These are phyloP conservation scores for Thumatha senex DNA, from an alignment of 2,888 invertebrate genomes.

Conservation along the genomic window DNA sequence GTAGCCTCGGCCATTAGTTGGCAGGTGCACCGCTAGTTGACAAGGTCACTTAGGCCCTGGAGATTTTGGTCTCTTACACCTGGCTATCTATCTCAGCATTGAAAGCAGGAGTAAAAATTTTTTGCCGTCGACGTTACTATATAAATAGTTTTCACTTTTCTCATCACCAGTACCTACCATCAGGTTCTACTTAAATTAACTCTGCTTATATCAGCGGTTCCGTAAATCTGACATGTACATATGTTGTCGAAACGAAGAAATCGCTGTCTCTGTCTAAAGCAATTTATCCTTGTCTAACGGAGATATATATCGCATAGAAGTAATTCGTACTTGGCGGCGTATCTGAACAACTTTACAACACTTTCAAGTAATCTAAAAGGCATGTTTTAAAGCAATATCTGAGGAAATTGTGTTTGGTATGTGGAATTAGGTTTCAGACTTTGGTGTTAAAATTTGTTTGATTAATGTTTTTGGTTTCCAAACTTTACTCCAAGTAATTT, in stretches of 20 bases:
- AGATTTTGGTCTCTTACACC: no score
- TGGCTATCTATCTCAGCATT: no score
- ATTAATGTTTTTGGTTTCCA: neutral
- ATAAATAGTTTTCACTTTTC: slow-evolving; percentile 26
- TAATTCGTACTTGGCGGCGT: slow-evolving; percentile 34
- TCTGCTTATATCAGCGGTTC: slow-evolving; percentile 55
- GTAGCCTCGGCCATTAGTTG: no score
- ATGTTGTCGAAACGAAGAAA: slow-evolving; percentile 56
- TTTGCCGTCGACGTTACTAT: no score
- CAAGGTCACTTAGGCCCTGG: no score
- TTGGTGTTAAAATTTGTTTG: slow-evolving; percentile 1
- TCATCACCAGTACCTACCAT: slow-evolving; percentile 29
- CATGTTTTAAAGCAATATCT: slow-evolving; percentile 28
- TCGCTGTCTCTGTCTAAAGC: slow-evolving; percentile 33
- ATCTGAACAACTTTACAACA: slow-evolving; percentile 32
- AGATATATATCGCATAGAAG: slow-evolving; percentile 40
- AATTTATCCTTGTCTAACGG: slow-evolving; percentile 40
- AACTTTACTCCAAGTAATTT: no score
- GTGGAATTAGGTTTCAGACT: slow-evolving; percentile 19
- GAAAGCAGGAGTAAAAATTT: no score
- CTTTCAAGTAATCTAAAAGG: slow-evolving; percentile 22
- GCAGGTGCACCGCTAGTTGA: no score
- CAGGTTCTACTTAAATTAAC: slow-evolving; percentile 64
- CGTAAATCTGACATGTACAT: slow-evolving; percentile 66
- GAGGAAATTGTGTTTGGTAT: slow-evolving; percentile 28